Base-by-base conservation (phyloP, 2,888 invertebrate species). In the Lacanobia oleracea region DNA sequence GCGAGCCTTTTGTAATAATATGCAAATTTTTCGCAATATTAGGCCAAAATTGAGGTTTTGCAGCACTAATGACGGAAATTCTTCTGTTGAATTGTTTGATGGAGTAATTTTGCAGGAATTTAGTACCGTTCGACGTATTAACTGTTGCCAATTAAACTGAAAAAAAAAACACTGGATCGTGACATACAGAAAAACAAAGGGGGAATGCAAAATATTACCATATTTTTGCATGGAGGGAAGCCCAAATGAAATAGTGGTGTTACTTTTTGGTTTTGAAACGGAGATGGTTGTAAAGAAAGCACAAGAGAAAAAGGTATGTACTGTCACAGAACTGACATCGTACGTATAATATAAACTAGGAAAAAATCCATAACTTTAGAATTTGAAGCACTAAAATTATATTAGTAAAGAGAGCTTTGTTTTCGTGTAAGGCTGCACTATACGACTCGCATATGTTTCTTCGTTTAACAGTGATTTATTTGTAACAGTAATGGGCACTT, bases 1-100 rank as follows among this genome's bases (percentile, higher is more conserved):
- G 50, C 23, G 62, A 77, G 43, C 8, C 63, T 64, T 64, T 64
- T 51, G 53, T 77, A 65, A 65, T 56, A 57, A 56, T 76, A 73
- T 73, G 60, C 43, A 63, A 27, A 69, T 79, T 40, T 27, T 60
- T n/a, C 50, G 48, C 43, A 66, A 59, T 45, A 66, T 62, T 74
- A 59, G 48, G 53, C 54, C 27, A 37, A 59, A 40, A 59, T 50
- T 54, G 8, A 10, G 21, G 37, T 66, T 69, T 66, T 66, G 21
- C 48, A 21, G 50, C 37, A 62, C 27, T 73, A 51, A 69, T 66
- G 51, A 59, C 48, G 33, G n/a, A 61, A 56, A 65, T 62, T n/a
- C 16, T 77, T 51, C n/a, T 45, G 27, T 64, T 23, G 33, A 40
- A 72, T 64, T 53, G 8, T 8, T 67, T 62, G 51, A 63, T 63